Conservation (phyloP, 1,140 invertebrate species). For the Neodiprion fabricii region DNA sequence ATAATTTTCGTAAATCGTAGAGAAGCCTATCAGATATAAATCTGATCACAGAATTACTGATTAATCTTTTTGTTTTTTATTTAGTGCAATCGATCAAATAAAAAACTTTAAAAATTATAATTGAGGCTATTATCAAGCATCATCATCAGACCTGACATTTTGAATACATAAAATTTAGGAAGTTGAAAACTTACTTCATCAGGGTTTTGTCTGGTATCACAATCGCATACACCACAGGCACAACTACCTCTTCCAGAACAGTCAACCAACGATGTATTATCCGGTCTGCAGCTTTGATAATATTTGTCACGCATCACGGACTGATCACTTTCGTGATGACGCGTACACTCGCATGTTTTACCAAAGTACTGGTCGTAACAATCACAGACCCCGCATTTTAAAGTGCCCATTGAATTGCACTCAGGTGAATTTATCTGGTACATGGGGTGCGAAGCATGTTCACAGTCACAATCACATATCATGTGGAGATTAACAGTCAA, state of each 20-base stretch:
- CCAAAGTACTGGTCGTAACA: slow-evolving; percentile 83
- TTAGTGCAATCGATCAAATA: no score
- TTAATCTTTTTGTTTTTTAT: no score
- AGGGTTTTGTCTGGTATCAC: slow-evolving; percentile 63
- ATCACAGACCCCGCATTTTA: slow-evolving; percentile 88
- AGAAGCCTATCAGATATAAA: no score
- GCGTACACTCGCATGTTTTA: slow-evolving; percentile 85
- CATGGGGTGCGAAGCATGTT: slow-evolving; percentile 67
- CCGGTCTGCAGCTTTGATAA: slow-evolving; percentile 73
- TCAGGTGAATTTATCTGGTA: slow-evolving; percentile 61
- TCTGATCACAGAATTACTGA: no score
- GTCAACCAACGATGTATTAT: slow-evolving; percentile 73
- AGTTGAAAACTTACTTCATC: slow-evolving; percentile 24
- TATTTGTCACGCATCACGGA: slow-evolving; percentile 50
- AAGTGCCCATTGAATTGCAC: slow-evolving; percentile 73
- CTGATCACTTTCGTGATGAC: slow-evolving; percentile 19
- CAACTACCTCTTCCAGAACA: slow-evolving; percentile 82
- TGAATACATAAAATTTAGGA: no score
- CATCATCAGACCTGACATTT: no score
- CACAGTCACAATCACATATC: slow-evolving; percentile 90
- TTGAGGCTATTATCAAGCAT: no score
- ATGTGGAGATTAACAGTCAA: slow-evolving; percentile 86
- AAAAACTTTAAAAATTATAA: no score
- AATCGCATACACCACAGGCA: slow-evolving; percentile 82
- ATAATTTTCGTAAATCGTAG: no score